Evolutionary conservation across 2,113 vertebrate genomes (phyloP), one percentile per base, ranked within the genome.

Genomic region (Cryptomyrus ogoouensis): DNA sequence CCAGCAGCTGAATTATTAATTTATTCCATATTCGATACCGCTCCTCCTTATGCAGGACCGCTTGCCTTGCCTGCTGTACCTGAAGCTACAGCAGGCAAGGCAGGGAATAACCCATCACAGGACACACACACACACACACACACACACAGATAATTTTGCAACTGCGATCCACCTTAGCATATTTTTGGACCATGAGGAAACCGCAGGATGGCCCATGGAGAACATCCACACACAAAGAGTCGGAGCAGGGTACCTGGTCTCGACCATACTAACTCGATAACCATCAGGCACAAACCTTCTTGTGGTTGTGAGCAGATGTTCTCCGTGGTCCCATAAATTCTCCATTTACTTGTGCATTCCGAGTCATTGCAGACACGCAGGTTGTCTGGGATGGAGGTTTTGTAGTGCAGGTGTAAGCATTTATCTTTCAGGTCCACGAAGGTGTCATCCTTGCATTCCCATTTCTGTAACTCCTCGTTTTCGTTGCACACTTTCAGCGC

Each of bases 361-460:
- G 93, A 92, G 31, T 95, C 96, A 90, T 92, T 96, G 93, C 96
- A 97, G 47, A 99, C 95, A 91, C 95, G 94, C 12, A 97, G 88
- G 90, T 95, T 96, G 52, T 95, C 94, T 92, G 95, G 92, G 89
- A 96, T 94, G 88, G 90, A 95, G 8, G 96, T 92, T 90, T 94
- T 96, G 90, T 97, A 93, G 90, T 97, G 96, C 89, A 99, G 96
- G 93, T 93, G 97, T 21, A 98, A 91, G 19, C 94, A 90, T 89
- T 94, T 92, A 90, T 93, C 96, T 93, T 97, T 95, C 89, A 99
- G 96, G 19, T 94, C 96, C 42, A 99, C 95, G 88, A 97, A 94
- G 0, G 96, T 97, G 83, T 95, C 95, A 39, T 97, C 97, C 90
- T 87, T 96, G 95, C 98, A 99, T 91, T 97, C 97, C 98, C 98